These are phyloP conservation scores for Leptopilina myrica DNA, from an alignment of 2,888 invertebrate species.

Conservation along the genomic window DNA sequence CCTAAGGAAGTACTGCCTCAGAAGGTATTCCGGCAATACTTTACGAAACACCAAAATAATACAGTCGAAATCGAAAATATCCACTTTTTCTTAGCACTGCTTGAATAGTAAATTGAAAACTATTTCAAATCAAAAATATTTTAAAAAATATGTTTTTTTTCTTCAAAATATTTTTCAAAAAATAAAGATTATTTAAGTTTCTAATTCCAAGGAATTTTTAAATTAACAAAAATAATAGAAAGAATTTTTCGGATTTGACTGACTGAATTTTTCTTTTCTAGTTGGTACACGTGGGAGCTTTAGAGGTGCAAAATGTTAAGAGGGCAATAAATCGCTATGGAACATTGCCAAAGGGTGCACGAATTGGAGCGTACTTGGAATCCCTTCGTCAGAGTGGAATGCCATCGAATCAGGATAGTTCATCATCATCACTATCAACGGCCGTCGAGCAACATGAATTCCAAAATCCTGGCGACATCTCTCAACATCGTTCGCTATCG, in stretches of 20 bases:
- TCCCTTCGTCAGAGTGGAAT: slow-evolving; percentile 90
- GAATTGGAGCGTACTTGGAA: slow-evolving; percentile 97
- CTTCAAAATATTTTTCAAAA: no score
- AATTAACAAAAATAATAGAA: no score
- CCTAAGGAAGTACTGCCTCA: slow-evolving; percentile 78
- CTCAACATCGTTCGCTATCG: slow-evolving; percentile 80
- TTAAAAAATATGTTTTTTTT: no score
- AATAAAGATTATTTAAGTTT: no score
- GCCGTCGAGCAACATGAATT: slow-evolving; percentile 58
- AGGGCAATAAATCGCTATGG: slow-evolving; percentile 97
- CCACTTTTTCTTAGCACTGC: slow-evolving; percentile 66
- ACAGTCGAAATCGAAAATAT: slow-evolving; percentile 18
- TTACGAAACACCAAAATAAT: slow-evolving; percentile 14
- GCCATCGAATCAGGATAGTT: slow-evolving; percentile 75
- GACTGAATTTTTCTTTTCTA: slow-evolving; percentile 58
- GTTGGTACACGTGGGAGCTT: slow-evolving; percentile 91
- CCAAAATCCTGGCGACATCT: slow-evolving; percentile 68
- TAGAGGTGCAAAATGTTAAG: slow-evolving; percentile 97
- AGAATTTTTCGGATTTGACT: no score
- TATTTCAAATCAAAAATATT: no score
- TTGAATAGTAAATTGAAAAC: slow-evolving; percentile 62
- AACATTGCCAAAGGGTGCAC: slow-evolving; percentile 96
- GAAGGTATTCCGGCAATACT: slow-evolving; percentile 66
- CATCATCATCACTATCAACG: slow-evolving; percentile 41
- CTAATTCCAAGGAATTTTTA: no score